Evolutionary conservation across 2,113 vertebrate genomes (phyloP), one percentile per base, ranked within the genome.

Genomic region (Choloepus hoffmanni): DNA sequence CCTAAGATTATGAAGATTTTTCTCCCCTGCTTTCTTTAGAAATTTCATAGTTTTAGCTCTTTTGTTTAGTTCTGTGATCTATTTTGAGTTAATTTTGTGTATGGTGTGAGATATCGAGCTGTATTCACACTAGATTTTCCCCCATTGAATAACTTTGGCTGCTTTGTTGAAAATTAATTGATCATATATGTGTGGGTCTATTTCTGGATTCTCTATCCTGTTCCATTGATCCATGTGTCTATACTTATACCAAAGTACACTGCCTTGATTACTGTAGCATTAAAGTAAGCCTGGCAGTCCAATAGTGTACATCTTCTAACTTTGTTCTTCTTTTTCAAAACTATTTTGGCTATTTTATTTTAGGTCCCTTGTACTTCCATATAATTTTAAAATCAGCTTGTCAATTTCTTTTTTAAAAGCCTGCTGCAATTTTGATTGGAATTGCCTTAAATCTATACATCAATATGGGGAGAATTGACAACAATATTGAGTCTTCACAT

Each of bases 41-140:
- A 79, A 40, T 87, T 88, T 50, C 72, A 93, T 73, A 72, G 65
- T 93, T 86, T 30, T 81, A 93, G 81, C 65, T 81, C 81, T 72
- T 81, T 86, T 26, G 58, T 86, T 86, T 79, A 85, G 48, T 68
- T 92, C 48, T 58, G 0, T 58, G 91, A 76, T 76, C 81, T 81
- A 55, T 43, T 76, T 85, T 28, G 65, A 33, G 19, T 60, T 60
- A 23, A 60, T 60, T 60, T 33, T 68, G 33, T 18, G 33, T 68
- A 68, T 33, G 65, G 16, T 33, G 15, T 33, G 65, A 68, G 13
- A 24, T 92, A 74, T 40, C 33, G 50, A 53, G 55, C 50, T 91
- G 65, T 92, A 84, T 84, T 33, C 33, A 16, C 14, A n/a, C 65
- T 68, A 7, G 13, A 30, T 63, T 62, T 74, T 53, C 43, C 18